Percentiles rank a stretch among this genome's conserved stretches.
phyloP scores from a whole-genome alignment of 2,113 vertebrate species.

The Paraplagusia blochii region DNA sequence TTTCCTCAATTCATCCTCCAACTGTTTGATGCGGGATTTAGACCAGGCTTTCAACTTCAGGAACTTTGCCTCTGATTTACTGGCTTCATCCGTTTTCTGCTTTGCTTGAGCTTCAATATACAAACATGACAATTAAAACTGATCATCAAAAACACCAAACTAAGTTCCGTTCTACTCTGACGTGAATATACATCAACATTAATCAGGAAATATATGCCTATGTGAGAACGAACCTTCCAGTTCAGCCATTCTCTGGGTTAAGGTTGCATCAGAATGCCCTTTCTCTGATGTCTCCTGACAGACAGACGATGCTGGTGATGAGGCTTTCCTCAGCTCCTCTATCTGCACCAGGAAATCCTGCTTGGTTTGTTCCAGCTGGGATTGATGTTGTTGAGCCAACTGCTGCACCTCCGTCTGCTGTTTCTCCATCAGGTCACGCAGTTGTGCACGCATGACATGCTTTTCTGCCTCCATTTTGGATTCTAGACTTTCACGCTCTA shows the following conservation, averaged over 20 bases:
- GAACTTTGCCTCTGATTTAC: conserved; percentile 86
- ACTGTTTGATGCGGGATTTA: conserved; percentile 82
- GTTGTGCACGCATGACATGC: conserved; percentile 88
- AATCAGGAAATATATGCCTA: background rate
- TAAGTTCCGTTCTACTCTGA: background rate
- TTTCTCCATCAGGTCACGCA: conserved; percentile 87
- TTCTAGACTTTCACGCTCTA: conserved; percentile 84
- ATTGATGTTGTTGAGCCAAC: conserved; percentile 59
- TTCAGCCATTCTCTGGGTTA: conserved; percentile 70
- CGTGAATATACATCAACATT: background rate
- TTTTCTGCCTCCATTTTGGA: conserved; percentile 89
- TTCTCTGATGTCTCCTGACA: conserved; percentile 9
- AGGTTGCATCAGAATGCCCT: conserved; percentile 31
- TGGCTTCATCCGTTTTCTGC: conserved; percentile 82
- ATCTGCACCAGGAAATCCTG: conserved; percentile 72
- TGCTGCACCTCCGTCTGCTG: conserved; percentile 78
- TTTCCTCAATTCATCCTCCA: conserved; percentile 85
- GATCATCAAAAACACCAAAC: background rate
- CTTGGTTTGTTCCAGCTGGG: conserved; percentile 59
- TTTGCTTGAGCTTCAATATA: conserved; percentile 76
- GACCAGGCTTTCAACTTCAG: conserved; percentile 92
- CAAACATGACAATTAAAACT: background rate
- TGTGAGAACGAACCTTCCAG: conserved; percentile 78
- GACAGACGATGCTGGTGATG: background rate
- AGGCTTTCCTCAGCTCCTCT: conserved; percentile 60